Evolutionary conservation across 2,113 vertebrate species (phyloP).

Genomic region (Scytalopus superciliaris): DNA sequence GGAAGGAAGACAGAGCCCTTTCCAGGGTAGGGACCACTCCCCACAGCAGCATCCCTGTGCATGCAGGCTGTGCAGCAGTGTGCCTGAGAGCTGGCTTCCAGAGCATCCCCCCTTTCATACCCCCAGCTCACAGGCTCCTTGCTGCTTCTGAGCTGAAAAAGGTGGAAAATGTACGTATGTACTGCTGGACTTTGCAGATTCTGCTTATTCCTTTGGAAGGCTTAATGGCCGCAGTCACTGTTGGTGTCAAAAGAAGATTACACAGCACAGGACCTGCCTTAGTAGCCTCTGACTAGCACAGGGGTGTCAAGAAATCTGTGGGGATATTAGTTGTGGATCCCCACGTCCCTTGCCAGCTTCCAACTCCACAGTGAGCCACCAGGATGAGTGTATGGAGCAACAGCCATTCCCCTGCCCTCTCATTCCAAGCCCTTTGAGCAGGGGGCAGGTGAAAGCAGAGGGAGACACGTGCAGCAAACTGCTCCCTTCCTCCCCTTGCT

Average conservation of each 20-base stretch:
- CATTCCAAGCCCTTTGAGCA: neutral
- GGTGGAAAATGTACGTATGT: neutral
- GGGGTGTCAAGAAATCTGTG: neutral
- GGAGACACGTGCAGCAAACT: neutral
- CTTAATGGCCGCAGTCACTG: neutral
- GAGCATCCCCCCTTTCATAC: neutral
- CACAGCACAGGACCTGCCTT: neutral
- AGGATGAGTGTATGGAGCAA: neutral
- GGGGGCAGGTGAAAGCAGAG: neutral
- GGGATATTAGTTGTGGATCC: neutral
- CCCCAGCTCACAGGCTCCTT: neutral
- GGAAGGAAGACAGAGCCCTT: rapidly evolving
- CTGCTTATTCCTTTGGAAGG: neutral
- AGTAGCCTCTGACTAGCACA: neutral
- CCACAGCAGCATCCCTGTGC: rapidly evolving
- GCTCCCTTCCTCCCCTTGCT: neutral
- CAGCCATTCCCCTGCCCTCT: neutral
- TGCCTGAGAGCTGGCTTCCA: rapidly evolving
- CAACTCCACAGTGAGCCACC: neutral
- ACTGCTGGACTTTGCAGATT: neutral
- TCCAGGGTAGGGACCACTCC: neutral
- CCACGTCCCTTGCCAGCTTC: neutral
- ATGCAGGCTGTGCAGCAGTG: rapidly evolving
- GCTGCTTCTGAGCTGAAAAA: rapidly evolving
- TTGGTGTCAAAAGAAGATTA: neutral